phyloP scores from a whole-genome alignment of 92 coral and sea anemone species.

The Micromussa lordhowensis region DNA sequence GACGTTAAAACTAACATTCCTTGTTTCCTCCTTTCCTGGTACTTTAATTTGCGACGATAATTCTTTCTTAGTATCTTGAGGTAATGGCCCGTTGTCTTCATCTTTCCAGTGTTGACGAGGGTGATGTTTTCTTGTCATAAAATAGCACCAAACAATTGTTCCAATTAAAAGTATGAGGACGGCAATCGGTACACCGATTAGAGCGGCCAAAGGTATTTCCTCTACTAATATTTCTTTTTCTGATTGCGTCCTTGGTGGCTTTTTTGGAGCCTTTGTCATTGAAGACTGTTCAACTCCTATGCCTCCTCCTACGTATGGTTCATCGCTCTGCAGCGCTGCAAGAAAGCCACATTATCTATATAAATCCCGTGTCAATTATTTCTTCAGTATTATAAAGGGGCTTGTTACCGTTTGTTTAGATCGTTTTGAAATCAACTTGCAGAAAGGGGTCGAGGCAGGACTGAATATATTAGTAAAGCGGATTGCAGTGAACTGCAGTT shows the following conservation, averaged over 20 bases:
- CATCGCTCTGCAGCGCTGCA: neutral
- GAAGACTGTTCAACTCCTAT: neutral
- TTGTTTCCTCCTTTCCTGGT: conserved; percentile 5
- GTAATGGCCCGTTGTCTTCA: neutral
- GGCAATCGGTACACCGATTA: conserved; percentile 82
- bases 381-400: neutral
- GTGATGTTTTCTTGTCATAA: conserved; percentile 65
- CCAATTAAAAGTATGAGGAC: conserved; percentile 74
- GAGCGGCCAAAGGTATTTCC: conserved; percentile 81
- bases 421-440: too few relatives aligned
- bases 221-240: conserved; percentile 13
- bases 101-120: neutral
- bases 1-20: conserved; percentile 36
- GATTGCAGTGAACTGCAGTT: neutral
- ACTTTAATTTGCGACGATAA: neutral
- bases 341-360: neutral
- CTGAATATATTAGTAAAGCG: neutral
- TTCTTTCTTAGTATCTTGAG: neutral
- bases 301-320: neutral
- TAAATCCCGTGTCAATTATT: neutral
- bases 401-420: neutral
- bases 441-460: too few relatives aligned
- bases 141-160: conserved; percentile 86
- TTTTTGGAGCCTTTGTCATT: conserved; percentile 14
- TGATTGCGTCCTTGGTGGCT: conserved; percentile 4